Evolutionary conservation across 2,113 vertebrate genomes (phyloP).

Genomic region (Gymnobelideus leadbeateri): DNA sequence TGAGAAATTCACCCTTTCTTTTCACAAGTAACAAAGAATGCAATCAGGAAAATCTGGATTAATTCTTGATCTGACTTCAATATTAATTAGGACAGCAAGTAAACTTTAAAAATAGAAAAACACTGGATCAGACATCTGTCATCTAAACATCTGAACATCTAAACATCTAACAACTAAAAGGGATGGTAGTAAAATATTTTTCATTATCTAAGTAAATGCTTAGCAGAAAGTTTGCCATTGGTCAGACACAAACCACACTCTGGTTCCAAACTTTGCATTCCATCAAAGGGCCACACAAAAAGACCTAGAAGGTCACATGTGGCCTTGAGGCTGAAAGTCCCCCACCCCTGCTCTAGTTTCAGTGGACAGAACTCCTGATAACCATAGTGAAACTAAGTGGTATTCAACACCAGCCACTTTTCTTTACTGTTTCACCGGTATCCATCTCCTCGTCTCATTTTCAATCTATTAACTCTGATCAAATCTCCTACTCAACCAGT

Average conservation of each 20-base stretch:
- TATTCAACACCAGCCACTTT: neutral
- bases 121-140: neutral
- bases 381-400: neutral
- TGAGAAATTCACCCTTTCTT: neutral
- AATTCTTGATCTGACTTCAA: neutral
- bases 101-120: neutral
- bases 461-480: neutral
- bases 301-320: too few relatives aligned
- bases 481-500: neutral
- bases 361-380: neutral
- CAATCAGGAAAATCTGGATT: neutral
- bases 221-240: neutral
- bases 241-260: neutral
- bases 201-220: neutral
- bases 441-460: neutral
- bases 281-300: too few relatives aligned
- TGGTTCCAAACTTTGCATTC: too few relatives aligned
- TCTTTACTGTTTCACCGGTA: neutral
- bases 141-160: neutral
- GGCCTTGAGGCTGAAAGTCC: too few relatives aligned
- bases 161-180: neutral
- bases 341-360: neutral
- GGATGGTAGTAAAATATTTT: neutral
- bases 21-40: neutral
- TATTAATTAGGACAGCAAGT: neutral